Conservation (phyloP, 2,888 invertebrate species). For the Chaetogeoica ovagalla region DNA sequence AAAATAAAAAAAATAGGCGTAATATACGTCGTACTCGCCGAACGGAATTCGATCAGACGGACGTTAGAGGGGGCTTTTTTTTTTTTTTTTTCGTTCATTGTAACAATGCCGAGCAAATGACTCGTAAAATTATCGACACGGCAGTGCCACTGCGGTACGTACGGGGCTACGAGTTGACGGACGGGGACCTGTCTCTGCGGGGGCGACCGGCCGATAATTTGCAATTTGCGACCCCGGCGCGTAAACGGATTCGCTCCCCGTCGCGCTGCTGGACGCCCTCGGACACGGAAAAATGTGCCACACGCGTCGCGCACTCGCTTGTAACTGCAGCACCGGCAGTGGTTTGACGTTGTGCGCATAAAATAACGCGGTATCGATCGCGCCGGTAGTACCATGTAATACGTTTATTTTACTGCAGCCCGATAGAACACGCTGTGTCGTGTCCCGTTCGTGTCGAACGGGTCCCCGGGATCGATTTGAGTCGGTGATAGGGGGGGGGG, state of each 20-base stretch:
- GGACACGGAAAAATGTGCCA: slow-evolving; percentile 15
- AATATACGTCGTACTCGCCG: not conserved
- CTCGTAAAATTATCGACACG: slow-evolving; percentile 49
- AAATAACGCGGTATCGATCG: slow-evolving; percentile 13
- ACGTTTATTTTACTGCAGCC: too few relatives aligned
- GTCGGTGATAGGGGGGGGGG: too few relatives aligned
- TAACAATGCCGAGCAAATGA: slow-evolving; percentile 51
- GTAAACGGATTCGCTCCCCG: not conserved
- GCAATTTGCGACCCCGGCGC: slow-evolving; percentile 30
- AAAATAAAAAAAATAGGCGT: not conserved
- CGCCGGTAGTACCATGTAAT: too few relatives aligned
- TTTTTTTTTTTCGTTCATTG: not conserved
- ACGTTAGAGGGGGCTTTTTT: not conserved
- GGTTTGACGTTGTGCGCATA: not conserved
- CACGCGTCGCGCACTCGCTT: not conserved
- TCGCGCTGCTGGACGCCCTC: slow-evolving; percentile 24
- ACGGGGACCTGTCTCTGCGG: slow-evolving; percentile 45
- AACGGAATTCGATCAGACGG: slow-evolving; percentile 34
- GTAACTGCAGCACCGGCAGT: not conserved
- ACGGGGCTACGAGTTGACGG: slow-evolving; percentile 8
- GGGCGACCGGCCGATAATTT: slow-evolving; percentile 47
- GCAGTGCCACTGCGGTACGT: not conserved
- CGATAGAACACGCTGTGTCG: too few relatives aligned
- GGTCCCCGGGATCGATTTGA: too few relatives aligned
- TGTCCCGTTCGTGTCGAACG: too few relatives aligned